These are phyloP conservation scores for Microtus richardsoni DNA, from an alignment of 2,113 vertebrate genomes.

Conservation along the genomic window DNA sequence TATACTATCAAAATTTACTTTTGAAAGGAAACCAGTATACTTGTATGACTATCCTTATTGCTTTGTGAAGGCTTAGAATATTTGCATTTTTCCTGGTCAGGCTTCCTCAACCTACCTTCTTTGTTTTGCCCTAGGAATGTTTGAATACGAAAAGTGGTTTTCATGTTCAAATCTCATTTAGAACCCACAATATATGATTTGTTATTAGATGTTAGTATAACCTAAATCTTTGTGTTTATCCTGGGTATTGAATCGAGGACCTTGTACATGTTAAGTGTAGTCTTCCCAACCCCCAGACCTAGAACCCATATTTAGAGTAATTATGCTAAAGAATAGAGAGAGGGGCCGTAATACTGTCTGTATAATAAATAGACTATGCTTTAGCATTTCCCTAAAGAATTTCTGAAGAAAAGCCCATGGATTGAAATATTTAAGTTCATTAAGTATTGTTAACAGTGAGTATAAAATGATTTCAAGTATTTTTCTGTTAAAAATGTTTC, in stretches of 20 bases:
- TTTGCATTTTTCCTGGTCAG: constrained; percentile 1
- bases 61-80: background rate
- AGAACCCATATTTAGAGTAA: constrained; percentile 36
- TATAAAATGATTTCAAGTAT: constrained; percentile 62
- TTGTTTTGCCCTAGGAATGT: background rate
- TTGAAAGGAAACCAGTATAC: constrained; percentile 17
- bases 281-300: background rate
- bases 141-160: constrained; percentile 30
- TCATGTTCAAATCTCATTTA: constrained; percentile 33
- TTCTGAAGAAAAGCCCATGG: constrained; percentile 1
- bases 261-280: background rate
- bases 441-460: constrained; percentile 57
- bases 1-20: background rate
- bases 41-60: background rate
- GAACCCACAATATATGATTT: constrained; percentile 13
- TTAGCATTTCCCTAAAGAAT: constrained; percentile 28
- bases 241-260: background rate
- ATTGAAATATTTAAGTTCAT: constrained; percentile 15
- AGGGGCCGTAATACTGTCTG: background rate
- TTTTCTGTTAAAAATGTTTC: constrained; percentile 77
- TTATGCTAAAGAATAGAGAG: constrained; percentile 23
- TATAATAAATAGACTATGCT: background rate
- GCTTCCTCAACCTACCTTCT: background rate
- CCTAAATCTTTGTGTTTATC: background rate
- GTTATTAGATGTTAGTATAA: constrained; percentile 50